Evolutionary conservation across 2,113 vertebrate species (phyloP), one percentile per base, ranked within the genome.

Genomic region (Oryzias celebensis): DNA sequence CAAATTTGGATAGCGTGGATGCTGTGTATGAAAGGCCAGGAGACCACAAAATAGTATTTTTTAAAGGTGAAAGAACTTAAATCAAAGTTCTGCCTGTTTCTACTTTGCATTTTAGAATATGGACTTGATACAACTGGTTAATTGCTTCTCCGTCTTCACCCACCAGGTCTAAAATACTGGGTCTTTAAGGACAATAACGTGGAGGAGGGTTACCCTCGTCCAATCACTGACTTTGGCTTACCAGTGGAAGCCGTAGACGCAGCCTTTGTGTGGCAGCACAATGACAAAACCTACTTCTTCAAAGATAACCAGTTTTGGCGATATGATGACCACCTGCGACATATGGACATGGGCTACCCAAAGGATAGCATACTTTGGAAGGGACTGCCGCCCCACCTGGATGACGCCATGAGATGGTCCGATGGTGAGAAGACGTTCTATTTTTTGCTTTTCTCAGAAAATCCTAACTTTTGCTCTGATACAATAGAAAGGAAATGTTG

Each of bases 11-110:
- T 74, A 87, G 94, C 0, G 90, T 99, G 82, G 97, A 99, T 0
- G 96, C 97, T 0, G 94, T 97, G 16, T 99, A 98, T 0, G 96
- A 98, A 87, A 91, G 96, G 45, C 91, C 92, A 7, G 93, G 88
- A 0, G 97, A 99, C 72, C 97, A 99, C 82, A 98, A 94, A 82
- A 99, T 99, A 0, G 90, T 99, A 58, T 99, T 99, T 89, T 98
- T 99, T 78, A 96, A 96, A 96, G 97, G 97, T 98, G 16, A 68
- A 45, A 48, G 18, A 20, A 12, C 20, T 1, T 44, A 36, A 31
- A 14, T 15, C 47, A 48, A 62, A 26, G 48, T 43, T 31, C 8
- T 42, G 23, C 10, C 20, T 20, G 20, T 20, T 22, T n/a, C 17
- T n/a, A 4, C n/a, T 47, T 47, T 47, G 3, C 0, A n/a, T 52